phyloP scores from a whole-genome alignment of 2,888 invertebrate species.

The Ecdyonurus torrentis region DNA sequence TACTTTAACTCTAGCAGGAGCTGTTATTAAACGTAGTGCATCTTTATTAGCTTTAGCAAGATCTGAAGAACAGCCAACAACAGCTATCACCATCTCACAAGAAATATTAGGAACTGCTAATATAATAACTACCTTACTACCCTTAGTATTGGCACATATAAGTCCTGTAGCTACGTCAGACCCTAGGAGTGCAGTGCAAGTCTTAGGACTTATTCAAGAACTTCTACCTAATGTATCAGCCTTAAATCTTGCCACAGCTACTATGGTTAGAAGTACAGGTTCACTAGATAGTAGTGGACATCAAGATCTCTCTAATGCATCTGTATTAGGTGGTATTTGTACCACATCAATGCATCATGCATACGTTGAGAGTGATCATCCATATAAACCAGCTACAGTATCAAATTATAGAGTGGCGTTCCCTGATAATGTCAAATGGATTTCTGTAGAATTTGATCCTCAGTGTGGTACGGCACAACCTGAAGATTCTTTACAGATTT shows the following conservation, averaged over 20 bases:
- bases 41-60: conserved; percentile 61
- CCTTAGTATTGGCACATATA: conserved; percentile 69
- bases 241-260: conserved; percentile 37
- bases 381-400: conserved; percentile 78
- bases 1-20: conserved; percentile 57
- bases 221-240: conserved; percentile 77
- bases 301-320: conserved; percentile 6
- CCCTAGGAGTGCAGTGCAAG: conserved; percentile 73
- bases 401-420: conserved; percentile 77
- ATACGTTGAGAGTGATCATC: conserved; percentile 91
- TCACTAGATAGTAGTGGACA: conserved; percentile 14
- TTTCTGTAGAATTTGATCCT: conserved; percentile 84
- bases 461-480: conserved; percentile 84
- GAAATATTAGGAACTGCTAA: conserved; percentile 41
- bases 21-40: conserved; percentile 58
- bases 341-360: conserved; percentile 80
- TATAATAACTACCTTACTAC: conserved; percentile 59
- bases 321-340: conserved; percentile 19
- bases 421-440: conserved; percentile 75
- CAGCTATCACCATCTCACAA: conserved; percentile 19
- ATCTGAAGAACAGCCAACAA: conserved; percentile 22
- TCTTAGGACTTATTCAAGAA: conserved; percentile 71
- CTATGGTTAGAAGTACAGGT: conserved; percentile 1
- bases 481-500: conserved; percentile 58
- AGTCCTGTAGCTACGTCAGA: conserved; percentile 66